phyloP scores from a whole-genome alignment of 1,140 invertebrate species.

The Apis mellifera region Amel_HAv3.1 CM009941.2:7098001-7098500 shows the following conservation, averaged over 20 bases:
- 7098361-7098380: conserved; percentile 60
- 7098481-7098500: conserved; percentile 72
- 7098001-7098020: conserved; percentile 86
- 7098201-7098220: conserved; percentile 63
- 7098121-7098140: conserved; percentile 50
- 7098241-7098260: conserved; percentile 35
- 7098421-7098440: conserved; percentile 46
- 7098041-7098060: conserved; percentile 40
- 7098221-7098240: conserved; percentile 65
- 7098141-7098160: conserved; percentile 27
- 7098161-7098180: conserved; percentile 35
- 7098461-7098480: conserved; percentile 63
- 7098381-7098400: conserved; percentile 76
- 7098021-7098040: conserved; percentile 86
- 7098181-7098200: conserved; percentile 69
- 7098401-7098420: conserved; percentile 18
- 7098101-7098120: conserved; percentile 48
- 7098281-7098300: conserved; percentile 42
- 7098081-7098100: conserved; percentile 52
- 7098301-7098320: conserved; percentile 35
- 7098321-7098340: background rate
- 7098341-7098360: background rate
- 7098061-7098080: conserved; percentile 4
- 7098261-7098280: conserved; percentile 30
- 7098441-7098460: conserved; percentile 70